These are phyloP conservation scores for Drosophila mulleri DNA, from an alignment of 2,888 invertebrate genomes.

Conservation along the genomic window DNA sequence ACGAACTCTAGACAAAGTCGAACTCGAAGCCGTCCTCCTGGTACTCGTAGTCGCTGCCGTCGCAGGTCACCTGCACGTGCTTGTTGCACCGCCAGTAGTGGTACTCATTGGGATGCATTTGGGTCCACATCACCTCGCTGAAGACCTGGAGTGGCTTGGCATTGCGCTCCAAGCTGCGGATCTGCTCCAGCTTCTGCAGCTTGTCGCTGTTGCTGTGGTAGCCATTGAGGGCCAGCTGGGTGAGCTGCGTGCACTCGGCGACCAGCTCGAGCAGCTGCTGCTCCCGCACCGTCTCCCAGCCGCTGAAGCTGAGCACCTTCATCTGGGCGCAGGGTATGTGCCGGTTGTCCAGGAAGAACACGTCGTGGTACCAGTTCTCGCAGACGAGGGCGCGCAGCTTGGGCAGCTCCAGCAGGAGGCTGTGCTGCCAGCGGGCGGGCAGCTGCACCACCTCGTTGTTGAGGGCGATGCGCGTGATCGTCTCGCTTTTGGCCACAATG, in stretches of 20 bases:
- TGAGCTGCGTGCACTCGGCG: conserved; percentile 52
- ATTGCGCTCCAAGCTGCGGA: conserved; percentile 54
- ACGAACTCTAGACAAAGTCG: conserved; percentile 44
- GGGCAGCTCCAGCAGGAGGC: conserved; percentile 60
- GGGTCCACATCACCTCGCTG: conserved; percentile 63
- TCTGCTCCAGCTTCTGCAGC: conserved; percentile 47
- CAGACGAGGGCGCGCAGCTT: conserved; percentile 55
- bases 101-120: conserved; percentile 41
- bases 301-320: conserved; percentile 68
- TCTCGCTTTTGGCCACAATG: conserved; percentile 67
- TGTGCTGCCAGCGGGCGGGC: conserved; percentile 59
- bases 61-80: conserved; percentile 60
- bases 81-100: conserved; percentile 43
- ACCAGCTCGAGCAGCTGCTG: conserved; percentile 59
- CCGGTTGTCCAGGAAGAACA: conserved; percentile 60
- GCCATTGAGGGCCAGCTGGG: conserved; percentile 50
- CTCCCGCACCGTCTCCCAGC: conserved; percentile 68
- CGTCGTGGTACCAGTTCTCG: conserved; percentile 70
- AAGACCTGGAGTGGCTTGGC: conserved; percentile 47
- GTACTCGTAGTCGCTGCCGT: conserved; percentile 60
- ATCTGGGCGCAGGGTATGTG: conserved; percentile 68
- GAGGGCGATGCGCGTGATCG: conserved; percentile 63
- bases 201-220: conserved; percentile 61
- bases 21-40: conserved; percentile 75
- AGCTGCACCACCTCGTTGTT: conserved; percentile 72